Evolutionary conservation across 2,113 vertebrate genomes (phyloP).

Genomic region (Motacilla alba): DNA sequence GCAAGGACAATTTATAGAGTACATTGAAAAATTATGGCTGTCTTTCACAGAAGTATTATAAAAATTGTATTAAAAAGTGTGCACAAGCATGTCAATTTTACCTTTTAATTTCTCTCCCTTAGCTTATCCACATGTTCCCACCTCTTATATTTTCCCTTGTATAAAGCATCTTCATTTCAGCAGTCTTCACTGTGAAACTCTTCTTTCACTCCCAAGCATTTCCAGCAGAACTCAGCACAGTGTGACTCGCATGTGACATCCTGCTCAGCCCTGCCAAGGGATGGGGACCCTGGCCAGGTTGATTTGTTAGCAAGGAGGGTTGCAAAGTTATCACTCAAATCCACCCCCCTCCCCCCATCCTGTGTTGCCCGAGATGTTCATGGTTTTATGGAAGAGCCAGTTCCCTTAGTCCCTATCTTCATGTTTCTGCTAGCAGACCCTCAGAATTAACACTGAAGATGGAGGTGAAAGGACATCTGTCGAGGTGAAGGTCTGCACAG

Average conservation of each 20-base stretch:
- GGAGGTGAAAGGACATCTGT: background rate
- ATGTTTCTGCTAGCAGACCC: background rate
- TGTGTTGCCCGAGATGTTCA: background rate
- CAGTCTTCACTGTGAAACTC: background rate
- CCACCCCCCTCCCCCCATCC: background rate
- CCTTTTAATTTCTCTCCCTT: background rate
- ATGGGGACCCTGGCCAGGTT: background rate
- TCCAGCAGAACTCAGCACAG: background rate
- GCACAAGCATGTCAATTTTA: background rate
- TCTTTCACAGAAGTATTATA: background rate
- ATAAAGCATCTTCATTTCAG: background rate
- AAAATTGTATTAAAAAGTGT: background rate
- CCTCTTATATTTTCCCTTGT: background rate
- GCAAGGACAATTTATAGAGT: background rate
- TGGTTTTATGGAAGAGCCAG: background rate
- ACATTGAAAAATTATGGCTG: background rate
- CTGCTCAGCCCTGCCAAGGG: background rate
- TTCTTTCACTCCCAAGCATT: background rate
- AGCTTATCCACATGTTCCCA: background rate
- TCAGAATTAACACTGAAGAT: background rate
- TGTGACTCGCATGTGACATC: fast-evolving
- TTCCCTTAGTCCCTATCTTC: background rate
- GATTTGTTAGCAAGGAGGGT: background rate
- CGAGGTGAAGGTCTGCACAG: background rate
- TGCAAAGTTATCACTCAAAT: background rate